Percentiles rank a stretch among this genome's conserved stretches.
Evolutionary conservation across 2,888 invertebrate genomes (phyloP).

Genomic region (Teleiodes luculella): DNA sequence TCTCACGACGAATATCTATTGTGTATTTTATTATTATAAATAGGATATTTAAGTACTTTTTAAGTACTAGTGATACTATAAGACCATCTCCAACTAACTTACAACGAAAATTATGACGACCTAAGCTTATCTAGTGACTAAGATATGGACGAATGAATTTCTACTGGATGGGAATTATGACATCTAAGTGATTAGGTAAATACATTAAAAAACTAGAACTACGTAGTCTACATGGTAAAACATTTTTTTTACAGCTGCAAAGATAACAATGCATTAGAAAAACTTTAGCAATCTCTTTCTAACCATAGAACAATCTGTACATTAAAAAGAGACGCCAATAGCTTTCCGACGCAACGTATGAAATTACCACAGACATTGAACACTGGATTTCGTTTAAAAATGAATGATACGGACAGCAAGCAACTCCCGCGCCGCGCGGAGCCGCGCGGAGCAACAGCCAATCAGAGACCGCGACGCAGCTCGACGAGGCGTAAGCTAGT

Average conservation of each 20-base stretch:
- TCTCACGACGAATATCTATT: conserved; percentile 17
- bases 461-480: too few species aligned
- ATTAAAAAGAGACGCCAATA: neutral
- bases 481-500: too few species aligned
- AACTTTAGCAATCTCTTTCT: neutral
- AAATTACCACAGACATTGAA: conserved; percentile 54
- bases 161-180: conserved; percentile 56
- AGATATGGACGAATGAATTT: conserved; percentile 73
- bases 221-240: conserved; percentile 19
- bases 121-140: conserved; percentile 68
- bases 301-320: neutral
- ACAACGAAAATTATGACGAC: neutral
- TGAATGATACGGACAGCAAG: too few species aligned
- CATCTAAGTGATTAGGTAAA: conserved; percentile 34
- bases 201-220: conserved; percentile 36
- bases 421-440: too few species aligned
- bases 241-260: conserved; percentile 28
- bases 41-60: conserved; percentile 57
- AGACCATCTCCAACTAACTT: neutral
- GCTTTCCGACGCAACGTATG: conserved; percentile 21
- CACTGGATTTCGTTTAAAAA: conserved; percentile 38
- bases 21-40: conserved; percentile 18
- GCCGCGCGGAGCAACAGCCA: too few species aligned
- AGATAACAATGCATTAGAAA: neutral
- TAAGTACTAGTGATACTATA: conserved; percentile 49